A percentile compares a stretch with the other conserved stretches of the same genome.
Evolutionary conservation across 1,140 invertebrate species (phyloP).

Genomic region (Oppia nitens): DNA sequence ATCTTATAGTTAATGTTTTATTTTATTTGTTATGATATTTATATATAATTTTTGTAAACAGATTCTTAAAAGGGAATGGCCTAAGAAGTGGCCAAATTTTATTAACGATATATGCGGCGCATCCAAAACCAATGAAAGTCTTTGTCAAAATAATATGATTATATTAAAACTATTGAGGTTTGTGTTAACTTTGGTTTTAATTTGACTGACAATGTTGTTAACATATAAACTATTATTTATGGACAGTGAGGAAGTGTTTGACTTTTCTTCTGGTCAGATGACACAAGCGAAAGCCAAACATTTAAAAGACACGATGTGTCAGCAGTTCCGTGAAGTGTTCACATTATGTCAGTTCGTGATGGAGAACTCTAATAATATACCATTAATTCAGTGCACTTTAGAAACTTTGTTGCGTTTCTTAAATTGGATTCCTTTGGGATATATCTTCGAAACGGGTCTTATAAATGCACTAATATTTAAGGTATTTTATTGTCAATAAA

Average conservation of each 20-base stretch:
- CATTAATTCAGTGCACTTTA: conserved; percentile 77
- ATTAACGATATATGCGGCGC: conserved; percentile 97
- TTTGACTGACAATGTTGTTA: background rate
- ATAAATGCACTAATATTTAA: conserved; percentile 88
- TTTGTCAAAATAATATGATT: conserved; percentile 99
- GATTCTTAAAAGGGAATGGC: conserved; percentile 98
- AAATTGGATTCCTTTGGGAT: conserved; percentile 98
- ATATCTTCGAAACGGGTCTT: conserved; percentile 97
- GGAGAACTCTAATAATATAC: conserved; percentile 91
- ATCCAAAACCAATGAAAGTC: conserved; percentile 92
- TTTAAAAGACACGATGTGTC: conserved; percentile 99
- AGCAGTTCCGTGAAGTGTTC: conserved; percentile 95
- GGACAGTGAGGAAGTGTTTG: conserved; percentile 89
- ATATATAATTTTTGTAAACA: conserved; percentile 35
- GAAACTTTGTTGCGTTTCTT: conserved; percentile 91
- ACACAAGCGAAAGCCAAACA: conserved; percentile 98
- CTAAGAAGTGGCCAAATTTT: conserved; percentile 97
- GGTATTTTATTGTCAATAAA: conserved; percentile 30
- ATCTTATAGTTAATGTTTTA: conserved; percentile 9
- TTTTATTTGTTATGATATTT: conserved; percentile 3
- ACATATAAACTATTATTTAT: conserved; percentile 12
- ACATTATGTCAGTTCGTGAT: conserved; percentile 93
- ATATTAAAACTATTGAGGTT: conserved; percentile 80
- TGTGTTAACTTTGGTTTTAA: conserved; percentile 10
- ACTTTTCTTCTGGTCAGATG: conserved; percentile 92